phyloP scores from a whole-genome alignment of 2,888 invertebrate species.

The Macaria notata region DNA sequence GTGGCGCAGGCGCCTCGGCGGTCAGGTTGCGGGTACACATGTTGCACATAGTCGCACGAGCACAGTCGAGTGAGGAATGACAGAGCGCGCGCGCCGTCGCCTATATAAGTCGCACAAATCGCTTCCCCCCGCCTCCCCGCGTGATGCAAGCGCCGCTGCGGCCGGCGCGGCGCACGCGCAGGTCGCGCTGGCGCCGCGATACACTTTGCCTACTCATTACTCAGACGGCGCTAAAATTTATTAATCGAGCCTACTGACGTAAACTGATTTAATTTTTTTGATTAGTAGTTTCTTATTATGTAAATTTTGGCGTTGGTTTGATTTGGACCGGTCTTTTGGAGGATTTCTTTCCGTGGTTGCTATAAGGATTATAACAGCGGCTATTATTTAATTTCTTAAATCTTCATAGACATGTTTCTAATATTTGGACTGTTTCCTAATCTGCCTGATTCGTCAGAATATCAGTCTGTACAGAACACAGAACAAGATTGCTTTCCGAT shows the following conservation, averaged over 20 bases:
- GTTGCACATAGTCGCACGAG: conserved; percentile 63
- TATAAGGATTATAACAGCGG: too few species aligned
- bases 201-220: background rate
- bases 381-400: too few species aligned
- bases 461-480: too few species aligned
- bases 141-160: conserved; percentile 34
- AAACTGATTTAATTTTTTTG: background rate
- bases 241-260: background rate
- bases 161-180: conserved; percentile 30
- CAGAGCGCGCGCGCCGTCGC: conserved; percentile 39
- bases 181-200: conserved; percentile 1
- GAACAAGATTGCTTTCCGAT: too few species aligned
- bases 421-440: too few species aligned
- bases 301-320: background rate
- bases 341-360: too few species aligned
- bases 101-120: conserved; percentile 66
- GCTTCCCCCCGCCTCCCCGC: conserved; percentile 53
- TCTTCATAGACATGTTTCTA: too few species aligned
- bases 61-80: background rate
- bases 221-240: background rate
- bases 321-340: too few species aligned
- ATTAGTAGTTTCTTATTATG: background rate
- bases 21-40: conserved; percentile 65
- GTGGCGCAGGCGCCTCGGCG: conserved; percentile 44
- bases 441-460: too few species aligned